Percentiles rank a stretch among this genome's conserved stretches.
Conservation (phyloP, 2,113 vertebrate species). For the Turnix velox region DNA sequence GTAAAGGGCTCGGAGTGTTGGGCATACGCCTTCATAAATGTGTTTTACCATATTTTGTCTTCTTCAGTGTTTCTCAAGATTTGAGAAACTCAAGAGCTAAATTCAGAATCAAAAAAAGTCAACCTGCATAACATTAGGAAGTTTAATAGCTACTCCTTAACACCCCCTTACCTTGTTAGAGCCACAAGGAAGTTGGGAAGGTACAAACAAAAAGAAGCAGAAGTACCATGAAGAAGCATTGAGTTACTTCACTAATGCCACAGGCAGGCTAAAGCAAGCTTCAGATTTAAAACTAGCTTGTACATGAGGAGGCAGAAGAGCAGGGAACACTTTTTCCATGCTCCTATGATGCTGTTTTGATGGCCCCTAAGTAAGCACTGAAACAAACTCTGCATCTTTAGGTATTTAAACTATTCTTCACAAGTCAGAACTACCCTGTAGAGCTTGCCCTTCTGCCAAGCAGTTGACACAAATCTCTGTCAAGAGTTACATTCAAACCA, state of each 20-base stretch:
- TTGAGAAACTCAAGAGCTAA: neutral
- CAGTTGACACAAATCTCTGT: neutral
- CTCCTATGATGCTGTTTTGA: no score
- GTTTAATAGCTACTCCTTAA: neutral
- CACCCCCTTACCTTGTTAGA: neutral
- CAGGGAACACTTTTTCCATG: neutral
- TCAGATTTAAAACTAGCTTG: neutral
- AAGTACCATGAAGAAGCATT: neutral
- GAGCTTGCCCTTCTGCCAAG: neutral
- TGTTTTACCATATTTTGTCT: neutral
- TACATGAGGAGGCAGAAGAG: neutral
- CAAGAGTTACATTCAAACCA: rapidly evolving
- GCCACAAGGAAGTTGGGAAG: neutral
- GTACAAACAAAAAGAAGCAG: neutral
- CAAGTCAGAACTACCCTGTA: neutral
- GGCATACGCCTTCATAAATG: neutral
- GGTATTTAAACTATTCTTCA: neutral
- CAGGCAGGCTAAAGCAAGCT: neutral
- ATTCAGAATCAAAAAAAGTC: neutral
- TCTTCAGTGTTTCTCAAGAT: neutral
- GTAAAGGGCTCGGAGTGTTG: rapidly evolving
- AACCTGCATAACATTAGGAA: neutral
- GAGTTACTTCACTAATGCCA: rapidly evolving
- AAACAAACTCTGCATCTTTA: neutral
- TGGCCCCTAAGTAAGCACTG: neutral